These are phyloP conservation scores for Enteromius mattozi DNA, from an alignment of 2,797 vertebrate genomes.

Conservation along the genomic window DNA sequence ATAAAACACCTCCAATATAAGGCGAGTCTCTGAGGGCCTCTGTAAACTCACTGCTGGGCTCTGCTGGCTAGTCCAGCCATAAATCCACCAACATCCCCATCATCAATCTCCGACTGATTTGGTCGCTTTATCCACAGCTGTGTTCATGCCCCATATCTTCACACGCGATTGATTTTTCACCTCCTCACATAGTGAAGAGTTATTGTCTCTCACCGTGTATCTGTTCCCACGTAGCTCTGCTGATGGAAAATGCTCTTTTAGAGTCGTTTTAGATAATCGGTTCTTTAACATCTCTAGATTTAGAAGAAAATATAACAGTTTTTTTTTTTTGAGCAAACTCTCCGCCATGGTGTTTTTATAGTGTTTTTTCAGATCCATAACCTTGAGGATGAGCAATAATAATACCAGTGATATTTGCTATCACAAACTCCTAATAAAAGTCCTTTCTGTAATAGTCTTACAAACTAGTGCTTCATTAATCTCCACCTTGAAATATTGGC, in stretches of 20 bases:
- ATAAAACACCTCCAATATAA: slow-evolving; percentile 27
- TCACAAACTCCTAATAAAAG: slow-evolving; percentile 1
- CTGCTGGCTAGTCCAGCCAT: not conserved
- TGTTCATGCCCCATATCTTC: slow-evolving; percentile 14
- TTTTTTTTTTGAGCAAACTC: not conserved
- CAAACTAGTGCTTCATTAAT: slow-evolving; percentile 23
- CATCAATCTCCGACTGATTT: slow-evolving; percentile 23
- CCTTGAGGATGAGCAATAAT: not conserved
- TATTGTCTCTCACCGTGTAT: not conserved
- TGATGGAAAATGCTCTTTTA: not conserved
- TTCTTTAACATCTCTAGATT: not conserved
- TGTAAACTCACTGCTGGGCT: slow-evolving; percentile 3
- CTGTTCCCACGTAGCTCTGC: not conserved
- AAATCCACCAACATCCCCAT: slow-evolving; percentile 19
- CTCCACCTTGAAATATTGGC: not conserved
- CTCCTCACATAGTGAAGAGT: not conserved
- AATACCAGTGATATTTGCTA: not conserved
- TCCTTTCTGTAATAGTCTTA: not conserved
- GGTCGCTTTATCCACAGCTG: slow-evolving; percentile 24
- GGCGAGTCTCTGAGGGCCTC: not conserved
- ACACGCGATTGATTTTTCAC: not conserved
- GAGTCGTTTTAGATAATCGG: not conserved
- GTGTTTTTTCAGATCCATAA: not conserved
- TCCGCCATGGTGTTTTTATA: too few relatives aligned
- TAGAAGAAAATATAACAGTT: not conserved